These are phyloP conservation scores for Polymixis flavicincta DNA, from an alignment of 2,888 invertebrate species.

Conservation along the genomic window DNA sequence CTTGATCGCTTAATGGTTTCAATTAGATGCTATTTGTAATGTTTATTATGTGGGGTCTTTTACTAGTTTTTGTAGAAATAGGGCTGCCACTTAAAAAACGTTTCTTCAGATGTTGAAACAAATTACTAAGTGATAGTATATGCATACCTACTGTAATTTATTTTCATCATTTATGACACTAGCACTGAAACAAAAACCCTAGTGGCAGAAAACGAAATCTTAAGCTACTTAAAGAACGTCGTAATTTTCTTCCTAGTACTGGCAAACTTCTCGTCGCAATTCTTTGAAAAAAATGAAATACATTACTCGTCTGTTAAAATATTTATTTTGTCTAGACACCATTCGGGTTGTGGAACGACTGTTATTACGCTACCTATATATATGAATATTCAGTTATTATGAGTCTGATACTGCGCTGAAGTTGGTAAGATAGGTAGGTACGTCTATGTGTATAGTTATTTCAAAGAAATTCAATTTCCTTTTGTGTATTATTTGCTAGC, in stretches of 20 bases:
- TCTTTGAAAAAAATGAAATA: constrained; percentile 38
- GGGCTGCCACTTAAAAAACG: neutral
- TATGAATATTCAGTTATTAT: constrained; percentile 30
- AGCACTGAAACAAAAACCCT: neutral
- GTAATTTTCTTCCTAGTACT: constrained; percentile 6
- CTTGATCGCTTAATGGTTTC: constrained; percentile 59
- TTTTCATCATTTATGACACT: neutral
- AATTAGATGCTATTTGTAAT: constrained; percentile 51
- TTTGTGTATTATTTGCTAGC: constrained; percentile 28
- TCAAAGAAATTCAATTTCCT: constrained; percentile 25
- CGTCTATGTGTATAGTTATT: neutral
- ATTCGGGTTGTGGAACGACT: constrained; percentile 35
- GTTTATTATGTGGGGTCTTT: constrained; percentile 51
- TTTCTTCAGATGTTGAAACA: neutral
- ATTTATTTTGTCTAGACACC: constrained; percentile 63
- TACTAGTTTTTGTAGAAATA: constrained; percentile 9
- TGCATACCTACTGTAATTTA: neutral
- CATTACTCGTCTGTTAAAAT: constrained; percentile 44
- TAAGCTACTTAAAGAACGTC: constrained; percentile 10
- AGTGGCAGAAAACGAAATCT: neutral
- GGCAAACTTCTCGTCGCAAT: constrained; percentile 4
- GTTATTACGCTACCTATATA: constrained; percentile 16
- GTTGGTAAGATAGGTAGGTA: neutral
- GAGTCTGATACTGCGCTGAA: constrained; percentile 22
- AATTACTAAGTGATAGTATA: neutral